Percentiles rank a stretch among this genome's conserved stretches.
These are phyloP conservation scores for Platygyra sinensis DNA, from an alignment of 64 coral and sea anemone species.

Conservation along the genomic window DNA sequence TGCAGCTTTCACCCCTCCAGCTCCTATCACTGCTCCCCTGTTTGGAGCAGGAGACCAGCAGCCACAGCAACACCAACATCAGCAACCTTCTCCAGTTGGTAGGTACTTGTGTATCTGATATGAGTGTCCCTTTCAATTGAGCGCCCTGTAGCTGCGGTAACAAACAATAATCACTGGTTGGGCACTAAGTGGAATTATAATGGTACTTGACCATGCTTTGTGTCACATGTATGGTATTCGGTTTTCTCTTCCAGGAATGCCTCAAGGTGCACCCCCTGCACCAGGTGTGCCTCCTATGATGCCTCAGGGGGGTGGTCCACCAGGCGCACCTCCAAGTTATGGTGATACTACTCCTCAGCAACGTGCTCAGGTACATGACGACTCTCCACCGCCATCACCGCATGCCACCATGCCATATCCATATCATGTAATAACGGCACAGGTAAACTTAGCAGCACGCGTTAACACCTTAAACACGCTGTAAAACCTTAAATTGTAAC, in stretches of 20 bases:
- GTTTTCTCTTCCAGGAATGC: background rate
- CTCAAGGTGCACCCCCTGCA: slow-evolving; percentile 34
- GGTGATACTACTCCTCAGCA: slow-evolving; percentile 9
- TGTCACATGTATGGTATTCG: background rate
- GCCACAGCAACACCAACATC: slow-evolving; percentile 4
- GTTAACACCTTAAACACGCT: background rate
- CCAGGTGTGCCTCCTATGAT: slow-evolving; percentile 31
- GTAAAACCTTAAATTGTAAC: background rate
- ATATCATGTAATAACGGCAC: background rate
- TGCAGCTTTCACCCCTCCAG: slow-evolving; percentile 69
- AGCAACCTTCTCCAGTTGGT: slow-evolving; percentile 29
- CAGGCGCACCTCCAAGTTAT: slow-evolving; percentile 72
- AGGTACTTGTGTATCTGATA: background rate
- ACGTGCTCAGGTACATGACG: slow-evolving; percentile 65
- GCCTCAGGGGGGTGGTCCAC: slow-evolving; percentile 59
- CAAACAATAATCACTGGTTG: background rate
- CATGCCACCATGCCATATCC: slow-evolving; percentile 36
- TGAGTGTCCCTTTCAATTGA: too few species aligned
- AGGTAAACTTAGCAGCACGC: slow-evolving; percentile 17
- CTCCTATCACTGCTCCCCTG: slow-evolving; percentile 64
- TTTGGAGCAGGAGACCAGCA: slow-evolving; percentile 30
- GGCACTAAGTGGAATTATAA: too few species aligned
- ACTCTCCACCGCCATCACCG: slow-evolving; percentile 38
- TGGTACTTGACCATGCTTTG: too few species aligned
- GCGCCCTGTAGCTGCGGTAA: background rate